Evolutionary conservation across 2,113 vertebrate species (phyloP), one percentile per base, ranked within the genome.

Genomic region (Ameiurus melas): DNA sequence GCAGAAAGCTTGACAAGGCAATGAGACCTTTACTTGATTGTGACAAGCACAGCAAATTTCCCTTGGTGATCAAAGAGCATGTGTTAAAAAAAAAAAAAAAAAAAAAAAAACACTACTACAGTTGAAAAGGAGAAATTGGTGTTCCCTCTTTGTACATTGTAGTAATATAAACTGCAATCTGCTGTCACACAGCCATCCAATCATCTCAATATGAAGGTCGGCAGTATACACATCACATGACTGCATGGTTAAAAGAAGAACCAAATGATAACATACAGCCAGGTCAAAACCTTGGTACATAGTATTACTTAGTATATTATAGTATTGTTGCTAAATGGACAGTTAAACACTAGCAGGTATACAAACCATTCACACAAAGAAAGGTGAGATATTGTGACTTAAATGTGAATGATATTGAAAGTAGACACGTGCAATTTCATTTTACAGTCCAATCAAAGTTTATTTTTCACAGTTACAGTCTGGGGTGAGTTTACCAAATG

Each of bases 141-240:
- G 33, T 66, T 86, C 51, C 20, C 27, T n/a, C 6, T 79, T 47
- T 78, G 39, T 79, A 43, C 80, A 60, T 16, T 47, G 58, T 58
- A 83, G 43, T 55, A 64, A 77, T 83, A 64, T 85, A 82, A 88
- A 85, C 70, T 64, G 86, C 36, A 85, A 20, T 88, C 68, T 58
- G 16, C n/a, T 88, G 80, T 85, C 81, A 83, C 19, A 51, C 71
- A 33, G 51, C 25, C 27, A 17, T 75, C 68, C 57, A 62, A 0
- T 13, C n/a, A 3, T 30, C 43, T 81, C 5, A 66, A 25, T 68
- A 10, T 78, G 43, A n/a, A 47, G 77, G 88, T 90, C 57, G 73
- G 27, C 17, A 80, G 70, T 66, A 39, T 27, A 86, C 57, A 86
- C 60, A 77, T 83, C 57, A 71, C 70, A 83, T 77, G 78, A 53